Evolutionary conservation across 1,140 invertebrate genomes (phyloP).

Genomic region (Drosophila lacteicornis): DNA sequence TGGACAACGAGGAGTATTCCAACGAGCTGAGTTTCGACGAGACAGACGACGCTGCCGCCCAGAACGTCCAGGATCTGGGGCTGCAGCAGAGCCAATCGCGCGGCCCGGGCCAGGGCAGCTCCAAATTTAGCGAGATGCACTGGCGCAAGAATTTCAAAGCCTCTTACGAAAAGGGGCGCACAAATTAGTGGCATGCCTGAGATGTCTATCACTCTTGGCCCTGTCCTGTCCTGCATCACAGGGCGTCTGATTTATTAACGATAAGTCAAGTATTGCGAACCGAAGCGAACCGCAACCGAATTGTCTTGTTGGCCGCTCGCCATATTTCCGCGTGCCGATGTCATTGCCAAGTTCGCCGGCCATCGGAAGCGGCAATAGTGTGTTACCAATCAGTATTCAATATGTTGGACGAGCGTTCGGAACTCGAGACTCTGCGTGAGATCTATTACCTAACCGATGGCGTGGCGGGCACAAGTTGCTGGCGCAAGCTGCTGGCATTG

Average conservation of each 20-base stretch:
- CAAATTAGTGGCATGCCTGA: conserved; percentile 40
- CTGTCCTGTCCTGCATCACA: conserved; percentile 21
- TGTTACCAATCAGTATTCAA: conserved; percentile 56
- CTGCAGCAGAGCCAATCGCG: conserved; percentile 24
- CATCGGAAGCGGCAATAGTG: conserved; percentile 15
- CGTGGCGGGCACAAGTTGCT: conserved; percentile 43
- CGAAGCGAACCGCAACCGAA: conserved; percentile 19
- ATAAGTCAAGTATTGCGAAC: conserved; percentile 43
- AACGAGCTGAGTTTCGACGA: conserved; percentile 57
- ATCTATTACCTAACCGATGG: conserved; percentile 63
- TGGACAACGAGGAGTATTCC: conserved; percentile 73
- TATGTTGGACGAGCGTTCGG: conserved; percentile 58
- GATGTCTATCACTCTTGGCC: conserved; percentile 11
- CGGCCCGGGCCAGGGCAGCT: conserved; percentile 28
- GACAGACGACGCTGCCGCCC: conserved; percentile 19
- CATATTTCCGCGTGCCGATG: conserved; percentile 54
- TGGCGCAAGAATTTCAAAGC: conserved; percentile 74
- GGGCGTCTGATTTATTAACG: conserved; percentile 47
- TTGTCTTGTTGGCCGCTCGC: conserved; percentile 56
- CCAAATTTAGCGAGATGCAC: conserved; percentile 70
- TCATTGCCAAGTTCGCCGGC: conserved; percentile 54
- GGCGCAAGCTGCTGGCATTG: conserved; percentile 62
- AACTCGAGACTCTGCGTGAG: conserved; percentile 44
- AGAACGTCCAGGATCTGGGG: conserved; percentile 15
- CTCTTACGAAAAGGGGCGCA: conserved; percentile 64